Evolutionary conservation across 1,140 invertebrate genomes (phyloP).

Genomic region (Drosophila serrata): DNA sequence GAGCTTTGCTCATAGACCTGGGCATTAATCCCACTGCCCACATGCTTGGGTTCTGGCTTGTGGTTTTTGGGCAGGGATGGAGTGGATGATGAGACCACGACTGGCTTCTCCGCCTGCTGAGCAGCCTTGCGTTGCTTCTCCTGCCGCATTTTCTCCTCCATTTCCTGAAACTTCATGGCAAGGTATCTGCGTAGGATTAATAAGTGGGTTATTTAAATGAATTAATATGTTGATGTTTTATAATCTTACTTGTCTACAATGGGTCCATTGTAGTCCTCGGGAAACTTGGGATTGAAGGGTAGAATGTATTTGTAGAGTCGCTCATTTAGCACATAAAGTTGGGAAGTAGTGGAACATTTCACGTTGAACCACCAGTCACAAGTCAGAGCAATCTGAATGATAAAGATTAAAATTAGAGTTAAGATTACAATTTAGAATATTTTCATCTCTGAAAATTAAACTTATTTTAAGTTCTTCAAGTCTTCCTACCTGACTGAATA

Average conservation of each 20-base stretch:
- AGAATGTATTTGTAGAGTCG: constrained; percentile 95
- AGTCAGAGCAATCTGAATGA: constrained; percentile 89
- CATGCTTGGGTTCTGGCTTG: constrained; percentile 61
- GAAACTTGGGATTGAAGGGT: constrained; percentile 93
- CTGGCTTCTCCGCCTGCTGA: constrained; percentile 66
- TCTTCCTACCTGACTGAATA: constrained; percentile 92
- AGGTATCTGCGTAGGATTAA: constrained; percentile 88
- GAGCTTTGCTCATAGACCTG: constrained; percentile 83
- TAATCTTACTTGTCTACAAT: constrained; percentile 90
- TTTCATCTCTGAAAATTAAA: no score
- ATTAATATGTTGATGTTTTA: background rate
- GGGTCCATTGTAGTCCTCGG: constrained; percentile 94
- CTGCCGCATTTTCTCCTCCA: constrained; percentile 90
- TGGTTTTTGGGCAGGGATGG: constrained; percentile 58
- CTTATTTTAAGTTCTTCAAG: background rate
- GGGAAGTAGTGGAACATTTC: constrained; percentile 92
- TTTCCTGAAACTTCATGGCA: constrained; percentile 92
- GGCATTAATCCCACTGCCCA: constrained; percentile 70
- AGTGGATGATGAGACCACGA: constrained; percentile 33
- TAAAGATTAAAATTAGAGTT: background rate
- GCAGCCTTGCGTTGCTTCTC: constrained; percentile 84
- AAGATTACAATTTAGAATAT: background rate
- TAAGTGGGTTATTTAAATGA: background rate
- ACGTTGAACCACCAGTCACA: constrained; percentile 98
- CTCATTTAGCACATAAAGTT: constrained; percentile 94